A percentile compares a stretch with the other conserved stretches of the same genome.
phyloP scores from a whole-genome alignment of 2,888 invertebrate species.

The Elysia crispata region DNA sequence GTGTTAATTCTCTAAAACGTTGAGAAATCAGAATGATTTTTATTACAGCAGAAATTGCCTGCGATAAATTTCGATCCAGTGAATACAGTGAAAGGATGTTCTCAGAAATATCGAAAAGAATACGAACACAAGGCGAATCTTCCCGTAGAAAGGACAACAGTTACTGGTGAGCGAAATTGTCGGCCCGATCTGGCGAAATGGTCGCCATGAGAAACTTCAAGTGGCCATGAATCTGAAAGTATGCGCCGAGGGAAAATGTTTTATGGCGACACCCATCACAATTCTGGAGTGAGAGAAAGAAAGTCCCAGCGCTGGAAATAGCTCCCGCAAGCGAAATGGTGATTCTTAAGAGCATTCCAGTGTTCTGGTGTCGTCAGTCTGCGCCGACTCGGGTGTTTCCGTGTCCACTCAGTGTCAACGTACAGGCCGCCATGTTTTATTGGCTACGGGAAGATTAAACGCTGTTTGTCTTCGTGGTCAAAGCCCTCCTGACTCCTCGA shows the following conservation, averaged over 20 bases:
- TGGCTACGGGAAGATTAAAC: constrained; percentile 47
- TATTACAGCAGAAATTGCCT: no score
- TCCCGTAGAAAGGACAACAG: no score
- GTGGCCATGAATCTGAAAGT: constrained; percentile 30
- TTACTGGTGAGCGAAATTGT: no score
- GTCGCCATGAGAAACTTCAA: no score
- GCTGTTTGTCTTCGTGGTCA: constrained; percentile 42
- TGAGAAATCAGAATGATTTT: no score
- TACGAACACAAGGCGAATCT: no score
- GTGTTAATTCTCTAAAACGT: no score
- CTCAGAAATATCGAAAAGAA: no score
- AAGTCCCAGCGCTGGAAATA: constrained; percentile 38
- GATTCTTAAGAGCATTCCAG: constrained; percentile 42
- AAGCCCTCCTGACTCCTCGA: constrained; percentile 44
- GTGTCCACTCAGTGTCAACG: constrained; percentile 41
- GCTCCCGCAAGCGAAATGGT: constrained; percentile 3
- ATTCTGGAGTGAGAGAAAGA: constrained; percentile 26
- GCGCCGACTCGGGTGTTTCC: constrained; percentile 3
- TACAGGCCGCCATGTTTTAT: constrained; percentile 41
- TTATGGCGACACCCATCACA: constrained; percentile 46
- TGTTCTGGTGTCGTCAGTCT: constrained; percentile 34
- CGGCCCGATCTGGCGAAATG: no score
- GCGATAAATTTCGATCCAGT: no score
- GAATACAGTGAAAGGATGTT: no score
- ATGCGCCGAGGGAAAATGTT: constrained; percentile 31